Evolutionary conservation across 1,140 invertebrate species (phyloP).

Genomic region (Cotesia vestalis): DNA sequence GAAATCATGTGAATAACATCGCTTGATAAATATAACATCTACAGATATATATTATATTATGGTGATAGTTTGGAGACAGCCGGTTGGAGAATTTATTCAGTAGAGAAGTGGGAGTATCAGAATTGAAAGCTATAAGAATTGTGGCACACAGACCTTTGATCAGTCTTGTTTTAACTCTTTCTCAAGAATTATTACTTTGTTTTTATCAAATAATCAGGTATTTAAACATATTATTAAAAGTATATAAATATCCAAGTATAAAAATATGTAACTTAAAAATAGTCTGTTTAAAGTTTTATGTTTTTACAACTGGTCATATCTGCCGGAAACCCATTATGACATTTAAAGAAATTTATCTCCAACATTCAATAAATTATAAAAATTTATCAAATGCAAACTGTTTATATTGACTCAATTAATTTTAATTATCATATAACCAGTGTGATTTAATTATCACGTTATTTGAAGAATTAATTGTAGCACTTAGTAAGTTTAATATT

Average conservation of each 20-base stretch:
- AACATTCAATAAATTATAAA: too few species aligned
- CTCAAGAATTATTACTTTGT: not conserved
- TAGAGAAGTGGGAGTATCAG: constrained; percentile 20
- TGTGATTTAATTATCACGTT: not conserved
- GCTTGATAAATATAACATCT: constrained; percentile 13
- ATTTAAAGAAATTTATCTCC: too few species aligned
- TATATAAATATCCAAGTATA: too few species aligned
- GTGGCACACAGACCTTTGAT: not conserved
- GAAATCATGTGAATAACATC: not conserved
- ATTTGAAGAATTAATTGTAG: constrained; percentile 11
- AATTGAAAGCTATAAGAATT: constrained; percentile 26
- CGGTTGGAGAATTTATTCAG: constrained; percentile 6
- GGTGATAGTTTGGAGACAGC: not conserved
- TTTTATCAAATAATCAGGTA: not conserved
- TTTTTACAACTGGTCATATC: too few species aligned
- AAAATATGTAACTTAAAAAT: too few species aligned
- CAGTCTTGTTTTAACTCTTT: constrained; percentile 22
- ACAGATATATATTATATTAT: not conserved
- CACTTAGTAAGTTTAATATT: too few species aligned
- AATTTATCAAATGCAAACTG: too few species aligned
- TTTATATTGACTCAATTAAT: not conserved
- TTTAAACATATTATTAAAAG: not conserved
- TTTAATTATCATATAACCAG: not conserved
- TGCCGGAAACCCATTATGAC: too few species aligned
- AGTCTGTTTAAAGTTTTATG: too few species aligned